Evolutionary conservation across 2,888 invertebrate genomes (phyloP).

Genomic region (Hirtodrosophila alboralis): DNA sequence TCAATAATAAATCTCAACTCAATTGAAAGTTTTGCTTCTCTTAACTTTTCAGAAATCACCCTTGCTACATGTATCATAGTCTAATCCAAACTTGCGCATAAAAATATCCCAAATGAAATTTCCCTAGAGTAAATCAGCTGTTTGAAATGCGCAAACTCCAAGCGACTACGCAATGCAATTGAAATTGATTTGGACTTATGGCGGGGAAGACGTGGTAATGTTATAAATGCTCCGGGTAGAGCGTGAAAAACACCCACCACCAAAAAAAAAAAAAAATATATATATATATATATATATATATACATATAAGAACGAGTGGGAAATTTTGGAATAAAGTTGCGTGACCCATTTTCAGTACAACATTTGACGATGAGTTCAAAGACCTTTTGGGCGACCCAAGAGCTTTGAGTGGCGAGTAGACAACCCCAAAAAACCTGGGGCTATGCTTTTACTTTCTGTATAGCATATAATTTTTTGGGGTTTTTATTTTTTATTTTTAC

Average conservation of each 20-base stretch:
- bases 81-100: conserved; percentile 42
- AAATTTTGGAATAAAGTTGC: conserved; percentile 56
- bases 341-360: conserved; percentile 81
- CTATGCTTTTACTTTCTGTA: conserved; percentile 70
- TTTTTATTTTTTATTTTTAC: conserved; percentile 19
- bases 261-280: conserved; percentile 28
- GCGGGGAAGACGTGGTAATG: conserved; percentile 10
- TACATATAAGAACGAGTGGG: conserved; percentile 40
- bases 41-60: conserved; percentile 1
- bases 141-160: conserved; percentile 72
- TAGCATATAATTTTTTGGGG: conserved; percentile 54
- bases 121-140: conserved; percentile 52
- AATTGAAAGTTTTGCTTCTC: not conserved
- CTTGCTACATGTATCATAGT: conserved; percentile 1
- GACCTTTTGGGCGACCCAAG: conserved; percentile 64
- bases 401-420: conserved; percentile 30
- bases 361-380: conserved; percentile 79
- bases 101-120: not conserved
- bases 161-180: conserved; percentile 77
- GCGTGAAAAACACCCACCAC: conserved; percentile 47
- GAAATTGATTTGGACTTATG: conserved; percentile 63
- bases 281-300: too few species aligned
- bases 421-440: conserved; percentile 65
- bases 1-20: not conserved
- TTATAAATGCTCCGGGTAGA: not conserved